phyloP scores from a whole-genome alignment of 2,797 vertebrate species.

The Poeciliopsis turneri region DNA sequence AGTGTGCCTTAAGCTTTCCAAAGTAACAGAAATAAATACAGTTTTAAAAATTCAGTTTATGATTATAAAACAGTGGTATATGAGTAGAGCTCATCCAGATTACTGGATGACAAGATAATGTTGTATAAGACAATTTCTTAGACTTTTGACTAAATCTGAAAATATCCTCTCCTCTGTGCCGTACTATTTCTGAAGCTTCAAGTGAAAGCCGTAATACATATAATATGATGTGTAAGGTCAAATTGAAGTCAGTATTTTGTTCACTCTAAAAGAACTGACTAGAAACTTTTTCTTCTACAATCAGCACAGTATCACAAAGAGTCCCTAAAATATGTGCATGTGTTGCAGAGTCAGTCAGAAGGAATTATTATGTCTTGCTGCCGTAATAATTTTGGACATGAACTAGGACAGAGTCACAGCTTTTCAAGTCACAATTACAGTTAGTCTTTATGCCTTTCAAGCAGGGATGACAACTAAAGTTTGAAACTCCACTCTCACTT shows the following conservation, averaged over 20 bases:
- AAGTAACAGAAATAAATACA: slow-evolving; percentile 38
- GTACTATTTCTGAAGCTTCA: slow-evolving; percentile 71
- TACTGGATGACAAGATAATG: not conserved
- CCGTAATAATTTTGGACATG: not conserved
- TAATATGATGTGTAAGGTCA: slow-evolving; percentile 50
- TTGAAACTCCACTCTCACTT: not conserved
- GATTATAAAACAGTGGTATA: not conserved
- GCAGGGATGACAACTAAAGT: not conserved
- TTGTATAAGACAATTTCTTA: not conserved
- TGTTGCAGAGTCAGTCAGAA: not conserved
- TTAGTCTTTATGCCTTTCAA: not conserved
- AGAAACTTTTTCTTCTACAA: not conserved
- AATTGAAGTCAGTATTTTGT: slow-evolving; percentile 36
- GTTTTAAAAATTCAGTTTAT: not conserved
- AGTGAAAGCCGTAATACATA: slow-evolving; percentile 55
- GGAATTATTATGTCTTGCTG: not conserved
- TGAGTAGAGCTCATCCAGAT: slow-evolving; percentile 3
- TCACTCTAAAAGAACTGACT: not conserved
- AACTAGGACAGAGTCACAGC: not conserved
- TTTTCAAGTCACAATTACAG: not conserved
- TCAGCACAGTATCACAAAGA: not conserved
- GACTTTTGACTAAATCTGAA: slow-evolving; percentile 35
- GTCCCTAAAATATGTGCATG: not conserved
- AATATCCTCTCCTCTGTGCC: slow-evolving; percentile 44
- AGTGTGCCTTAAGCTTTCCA: slow-evolving; percentile 36